Conservation (phyloP, 2,797 vertebrate genomes). For the Phrynocephalus guinanensis region DNA sequence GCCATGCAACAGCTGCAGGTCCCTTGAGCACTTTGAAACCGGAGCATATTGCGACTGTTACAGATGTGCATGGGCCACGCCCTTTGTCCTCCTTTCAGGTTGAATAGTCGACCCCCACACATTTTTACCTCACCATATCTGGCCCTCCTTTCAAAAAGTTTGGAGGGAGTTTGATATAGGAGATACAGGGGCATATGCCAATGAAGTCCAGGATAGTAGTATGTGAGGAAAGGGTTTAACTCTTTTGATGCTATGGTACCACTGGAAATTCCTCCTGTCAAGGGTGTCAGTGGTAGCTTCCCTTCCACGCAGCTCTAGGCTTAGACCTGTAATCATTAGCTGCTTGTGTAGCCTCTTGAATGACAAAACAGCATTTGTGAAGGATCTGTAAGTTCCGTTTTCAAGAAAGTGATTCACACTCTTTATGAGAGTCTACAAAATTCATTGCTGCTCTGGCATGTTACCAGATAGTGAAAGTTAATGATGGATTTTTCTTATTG, state of each 20-base stretch:
- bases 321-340: background rate
- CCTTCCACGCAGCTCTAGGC: no score
- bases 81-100: no score
- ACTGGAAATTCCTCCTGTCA: background rate
- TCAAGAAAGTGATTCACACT: background rate
- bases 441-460: slow-evolving; percentile 31
- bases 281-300: background rate
- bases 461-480: slow-evolving; percentile 25
- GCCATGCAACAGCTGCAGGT: no score
- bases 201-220: background rate
- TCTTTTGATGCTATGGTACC: no score
- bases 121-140: no score
- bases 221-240: background rate
- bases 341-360: background rate
- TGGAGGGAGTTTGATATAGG: background rate
- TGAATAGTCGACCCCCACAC: no score
- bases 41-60: no score
- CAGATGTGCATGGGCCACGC: no score
- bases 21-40: no score
- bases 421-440: slow-evolving; percentile 39
- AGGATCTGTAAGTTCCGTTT: slow-evolving; percentile 8
- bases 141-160: no score
- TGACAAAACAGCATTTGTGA: background rate
- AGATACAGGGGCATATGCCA: background rate
- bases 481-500: background rate